Evolutionary conservation across 2,113 vertebrate species (phyloP).

Genomic region (Bubalus kerabau): DNA sequence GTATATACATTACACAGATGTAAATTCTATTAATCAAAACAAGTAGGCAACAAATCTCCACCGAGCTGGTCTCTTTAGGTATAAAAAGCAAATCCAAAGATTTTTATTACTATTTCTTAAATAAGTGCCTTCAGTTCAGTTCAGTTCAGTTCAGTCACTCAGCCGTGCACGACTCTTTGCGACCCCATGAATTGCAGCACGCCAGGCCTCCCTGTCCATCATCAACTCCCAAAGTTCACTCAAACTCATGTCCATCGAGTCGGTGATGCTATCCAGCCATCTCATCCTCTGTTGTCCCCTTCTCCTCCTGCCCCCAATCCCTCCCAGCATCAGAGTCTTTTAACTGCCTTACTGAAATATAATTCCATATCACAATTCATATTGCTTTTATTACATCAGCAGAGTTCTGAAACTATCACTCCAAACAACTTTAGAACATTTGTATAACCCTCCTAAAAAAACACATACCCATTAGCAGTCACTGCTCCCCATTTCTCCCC

Average conservation of each 20-base stretch:
- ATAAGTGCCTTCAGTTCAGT: background rate
- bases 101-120: background rate
- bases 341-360: background rate
- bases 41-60: background rate
- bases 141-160: too few relatives aligned
- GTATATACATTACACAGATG: background rate
- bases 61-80: background rate
- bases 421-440: background rate
- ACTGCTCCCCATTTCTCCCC: background rate
- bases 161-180: too few relatives aligned
- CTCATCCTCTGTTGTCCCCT: too few relatives aligned
- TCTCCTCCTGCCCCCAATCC: too few relatives aligned
- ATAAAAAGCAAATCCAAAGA: background rate
- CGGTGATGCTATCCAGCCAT: too few relatives aligned
- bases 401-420: background rate
- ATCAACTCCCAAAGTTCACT: too few relatives aligned
- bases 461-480: background rate
- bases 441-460: background rate
- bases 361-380: background rate
- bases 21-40: conserved; percentile 9
- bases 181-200: too few relatives aligned
- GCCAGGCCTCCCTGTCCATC: too few relatives aligned
- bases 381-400: background rate
- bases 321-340: too few relatives aligned
- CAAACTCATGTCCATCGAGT: too few relatives aligned